These are phyloP conservation scores for Parotocinclus haroldoi DNA, from an alignment of 2,797 vertebrate genomes.

Conservation along the genomic window DNA sequence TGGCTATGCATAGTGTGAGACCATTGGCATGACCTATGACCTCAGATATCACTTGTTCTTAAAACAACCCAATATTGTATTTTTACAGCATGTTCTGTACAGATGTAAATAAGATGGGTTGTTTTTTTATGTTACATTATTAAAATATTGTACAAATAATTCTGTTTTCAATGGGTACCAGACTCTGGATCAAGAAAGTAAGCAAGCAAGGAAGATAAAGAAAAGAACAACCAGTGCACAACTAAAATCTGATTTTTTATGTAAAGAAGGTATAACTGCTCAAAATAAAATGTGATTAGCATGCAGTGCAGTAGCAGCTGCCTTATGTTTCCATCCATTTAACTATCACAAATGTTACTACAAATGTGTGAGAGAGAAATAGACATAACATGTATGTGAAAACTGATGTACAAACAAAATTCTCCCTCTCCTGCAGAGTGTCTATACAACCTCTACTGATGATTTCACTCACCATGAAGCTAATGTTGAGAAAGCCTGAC, in stretches of 20 bases:
- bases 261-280: neutral
- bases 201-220: too few relatives aligned
- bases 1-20: conserved; percentile 12
- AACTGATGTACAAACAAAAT: conserved; percentile 39
- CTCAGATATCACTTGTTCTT: conserved; percentile 25
- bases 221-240: too few relatives aligned
- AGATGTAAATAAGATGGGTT: too few relatives aligned
- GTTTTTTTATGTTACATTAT: too few relatives aligned
- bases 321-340: neutral
- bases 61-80: neutral
- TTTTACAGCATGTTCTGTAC: too few relatives aligned
- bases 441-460: conserved; percentile 26
- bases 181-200: too few relatives aligned
- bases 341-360: neutral
- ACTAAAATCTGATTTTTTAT: neutral
- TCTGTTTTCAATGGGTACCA: too few relatives aligned
- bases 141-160: too few relatives aligned
- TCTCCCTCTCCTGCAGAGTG: conserved; percentile 39
- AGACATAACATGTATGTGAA: conserved; percentile 31
- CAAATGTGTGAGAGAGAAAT: conserved; percentile 7
- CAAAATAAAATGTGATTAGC: neutral
- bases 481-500: conserved; percentile 17
- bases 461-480: conserved; percentile 8
- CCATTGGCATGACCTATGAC: conserved; percentile 47
- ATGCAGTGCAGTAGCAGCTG: too few relatives aligned